phyloP scores from a whole-genome alignment of 2,797 vertebrate genomes.

The Fistularia tabacaria region DNA sequence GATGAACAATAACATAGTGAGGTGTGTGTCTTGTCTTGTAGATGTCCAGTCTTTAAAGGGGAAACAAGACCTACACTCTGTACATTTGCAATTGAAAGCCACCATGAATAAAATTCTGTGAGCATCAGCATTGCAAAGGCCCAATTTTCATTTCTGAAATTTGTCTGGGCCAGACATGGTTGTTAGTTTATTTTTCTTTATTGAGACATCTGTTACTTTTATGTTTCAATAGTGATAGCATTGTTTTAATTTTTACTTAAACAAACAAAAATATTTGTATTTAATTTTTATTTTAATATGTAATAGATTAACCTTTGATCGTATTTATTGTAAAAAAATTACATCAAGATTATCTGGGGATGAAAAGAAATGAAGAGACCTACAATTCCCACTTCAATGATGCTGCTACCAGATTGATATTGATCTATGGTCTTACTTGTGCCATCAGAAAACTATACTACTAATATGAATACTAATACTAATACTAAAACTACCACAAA shows the following conservation, averaged over 20 bases:
- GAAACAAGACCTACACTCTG: slow-evolving; percentile 58
- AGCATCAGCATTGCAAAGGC: slow-evolving; percentile 79
- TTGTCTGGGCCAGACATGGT: slow-evolving; percentile 38
- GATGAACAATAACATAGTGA: slow-evolving; percentile 66
- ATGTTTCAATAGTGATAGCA: slow-evolving; percentile 25
- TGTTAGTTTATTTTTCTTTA: slow-evolving; percentile 18
- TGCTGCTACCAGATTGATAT: slow-evolving; percentile 53
- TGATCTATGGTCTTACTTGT: slow-evolving; percentile 38
- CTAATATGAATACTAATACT: slow-evolving; percentile 36
- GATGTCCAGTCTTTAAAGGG: slow-evolving; percentile 69
- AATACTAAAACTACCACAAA: slow-evolving; percentile 30
- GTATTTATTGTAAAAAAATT: slow-evolving; percentile 69
- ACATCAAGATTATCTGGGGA: slow-evolving; percentile 6
- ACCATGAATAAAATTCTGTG: slow-evolving; percentile 67
- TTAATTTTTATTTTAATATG: slow-evolving; percentile 35
- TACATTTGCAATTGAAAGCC: slow-evolving; percentile 80
- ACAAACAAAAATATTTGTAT: slow-evolving; percentile 27
- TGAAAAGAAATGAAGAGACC: slow-evolving; percentile 30
- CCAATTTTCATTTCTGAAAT: slow-evolving; percentile 62
- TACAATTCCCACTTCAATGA: slow-evolving; percentile 52
- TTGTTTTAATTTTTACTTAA: slow-evolving; percentile 45
- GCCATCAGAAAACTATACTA: not conserved
- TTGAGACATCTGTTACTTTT: slow-evolving; percentile 47
- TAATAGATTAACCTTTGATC: slow-evolving; percentile 58
- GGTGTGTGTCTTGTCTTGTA: slow-evolving; percentile 68